Percentiles rank a stretch among this genome's conserved stretches.
Conservation (phyloP, 2,113 vertebrate species). For the Neodontobutis hainanensis region DNA sequence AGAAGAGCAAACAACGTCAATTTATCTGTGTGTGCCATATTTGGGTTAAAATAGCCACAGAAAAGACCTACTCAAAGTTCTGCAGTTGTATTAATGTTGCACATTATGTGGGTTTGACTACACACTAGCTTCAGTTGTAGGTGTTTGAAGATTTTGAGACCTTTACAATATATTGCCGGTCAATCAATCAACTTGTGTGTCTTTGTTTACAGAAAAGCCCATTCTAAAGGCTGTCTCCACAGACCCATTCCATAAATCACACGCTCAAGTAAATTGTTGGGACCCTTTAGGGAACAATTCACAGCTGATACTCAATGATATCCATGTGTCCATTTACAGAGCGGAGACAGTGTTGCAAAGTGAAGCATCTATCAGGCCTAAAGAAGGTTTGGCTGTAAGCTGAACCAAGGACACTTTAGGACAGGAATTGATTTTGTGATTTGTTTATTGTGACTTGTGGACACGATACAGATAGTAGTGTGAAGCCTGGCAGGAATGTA, state of each 20-base stretch:
- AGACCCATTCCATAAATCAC: not conserved
- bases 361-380: not conserved
- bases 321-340: not conserved
- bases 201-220: constrained; percentile 2
- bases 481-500: not conserved
- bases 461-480: not conserved
- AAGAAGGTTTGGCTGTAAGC: not conserved
- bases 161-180: not conserved
- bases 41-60: no score
- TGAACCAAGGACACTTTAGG: not conserved
- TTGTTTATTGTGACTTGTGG: constrained; percentile 6
- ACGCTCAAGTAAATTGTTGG: not conserved
- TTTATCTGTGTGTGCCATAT: no score
- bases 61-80: no score
- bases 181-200: not conserved
- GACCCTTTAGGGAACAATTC: constrained; percentile 4
- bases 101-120: no score
- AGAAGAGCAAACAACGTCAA: no score
- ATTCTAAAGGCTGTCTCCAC: not conserved
- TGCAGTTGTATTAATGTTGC: no score
- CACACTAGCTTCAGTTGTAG: no score
- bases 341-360: not conserved
- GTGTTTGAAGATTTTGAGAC: no score
- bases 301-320: not conserved
- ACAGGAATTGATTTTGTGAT: constrained; percentile 2